phyloP scores from a whole-genome alignment of 2,113 vertebrate species.

The Heterotilapia buettikoferi region DNA sequence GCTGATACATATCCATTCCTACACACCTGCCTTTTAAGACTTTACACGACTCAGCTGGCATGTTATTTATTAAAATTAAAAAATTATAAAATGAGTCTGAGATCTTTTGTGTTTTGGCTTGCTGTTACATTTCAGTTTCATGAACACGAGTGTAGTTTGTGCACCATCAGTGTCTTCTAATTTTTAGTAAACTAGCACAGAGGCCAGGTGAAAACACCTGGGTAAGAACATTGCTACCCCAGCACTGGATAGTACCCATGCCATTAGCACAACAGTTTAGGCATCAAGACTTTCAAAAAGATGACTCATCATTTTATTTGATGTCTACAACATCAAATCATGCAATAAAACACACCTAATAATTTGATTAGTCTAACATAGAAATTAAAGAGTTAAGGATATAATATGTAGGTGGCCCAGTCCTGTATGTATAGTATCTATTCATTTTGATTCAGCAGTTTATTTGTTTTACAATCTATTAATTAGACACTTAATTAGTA shows the following conservation, averaged over 20 bases:
- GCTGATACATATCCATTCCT: neutral
- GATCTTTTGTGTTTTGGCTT: neutral
- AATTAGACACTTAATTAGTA: neutral
- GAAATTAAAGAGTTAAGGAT: neutral
- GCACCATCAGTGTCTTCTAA: neutral
- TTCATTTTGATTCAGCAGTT: neutral
- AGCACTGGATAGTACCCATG: neutral
- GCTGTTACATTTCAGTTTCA: neutral
- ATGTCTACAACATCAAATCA: neutral
- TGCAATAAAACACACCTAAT: neutral
- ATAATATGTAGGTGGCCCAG: neutral
- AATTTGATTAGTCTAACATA: neutral
- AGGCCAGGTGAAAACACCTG: neutral
- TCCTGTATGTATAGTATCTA: neutral
- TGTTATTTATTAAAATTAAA: neutral
- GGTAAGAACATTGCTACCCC: neutral
- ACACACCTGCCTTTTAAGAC: neutral
- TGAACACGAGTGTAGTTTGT: neutral
- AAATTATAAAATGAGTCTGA: neutral
- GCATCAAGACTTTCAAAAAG: neutral
- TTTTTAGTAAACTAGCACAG: neutral
- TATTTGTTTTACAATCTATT: neutral
- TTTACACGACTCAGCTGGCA: neutral
- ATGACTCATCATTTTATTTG: neutral
- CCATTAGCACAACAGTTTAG: neutral